Evolutionary conservation across 2,888 invertebrate species (phyloP), one percentile per base, ranked within the genome.

Genomic region (Anticlea derivata): DNA sequence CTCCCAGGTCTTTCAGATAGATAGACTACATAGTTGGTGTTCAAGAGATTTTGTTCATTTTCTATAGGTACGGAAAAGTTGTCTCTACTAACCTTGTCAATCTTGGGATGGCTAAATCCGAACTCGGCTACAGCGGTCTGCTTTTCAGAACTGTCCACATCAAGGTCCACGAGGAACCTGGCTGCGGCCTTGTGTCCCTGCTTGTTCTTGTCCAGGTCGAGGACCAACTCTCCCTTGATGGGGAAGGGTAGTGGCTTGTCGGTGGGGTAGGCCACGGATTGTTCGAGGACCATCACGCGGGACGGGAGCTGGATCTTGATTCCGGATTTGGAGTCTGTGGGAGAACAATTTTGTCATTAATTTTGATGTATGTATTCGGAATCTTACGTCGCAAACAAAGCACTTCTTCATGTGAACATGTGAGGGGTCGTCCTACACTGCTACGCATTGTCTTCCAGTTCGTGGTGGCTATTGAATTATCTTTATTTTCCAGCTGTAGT

Each of bases 121-220:
- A 93, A 68, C 58, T 94, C 92, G 1, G 93, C 93, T 1, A 83
- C 81, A 1, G 92, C 72, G 2, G 86, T 82, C 27, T 92, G 83
- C 39, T 91, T 81, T 1, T 91, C 81, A 2, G 92, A 91, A 0
- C 84, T 66, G 0, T 79, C 82, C 2, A 86, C 55, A 3, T 73
- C 81, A 1, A 93, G 61, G 57, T 95, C 93, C 0, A 93, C 80
- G 30, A 77, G 72, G 47, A 93, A 91, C 8, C 88, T 80, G 0
- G 94, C 68, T 0, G 92, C 88, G 0, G 94, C 92, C 70, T 94
- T 95, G 60, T 94, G 93, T n/a, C 93, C 91, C 0, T 95, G 95
- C 58, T 93, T 93, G 66, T 92, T 93, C 74, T 95, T 95, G 83
- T 96, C 94, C 41, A 95, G 78, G 74, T 94, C 95, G 29, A 95